These are phyloP conservation scores for Chymomyza caudatula DNA, from an alignment of 2,888 invertebrate species.

Conservation along the genomic window DNA sequence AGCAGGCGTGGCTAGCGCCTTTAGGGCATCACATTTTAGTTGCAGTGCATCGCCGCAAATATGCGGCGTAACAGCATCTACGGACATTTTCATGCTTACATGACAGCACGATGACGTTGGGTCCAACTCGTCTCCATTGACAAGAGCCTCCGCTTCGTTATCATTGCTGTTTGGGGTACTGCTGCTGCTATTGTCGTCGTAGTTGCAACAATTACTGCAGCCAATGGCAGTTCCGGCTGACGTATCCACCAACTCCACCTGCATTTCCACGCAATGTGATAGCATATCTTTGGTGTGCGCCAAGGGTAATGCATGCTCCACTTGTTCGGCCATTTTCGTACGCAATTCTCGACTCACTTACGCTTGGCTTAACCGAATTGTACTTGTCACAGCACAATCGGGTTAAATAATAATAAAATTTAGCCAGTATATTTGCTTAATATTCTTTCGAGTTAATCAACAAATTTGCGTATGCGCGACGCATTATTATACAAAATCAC, in stretches of 20 bases:
- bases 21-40: constrained; percentile 49
- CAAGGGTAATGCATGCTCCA: constrained; percentile 45
- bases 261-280: constrained; percentile 18
- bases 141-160: constrained; percentile 19
- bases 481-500: constrained; percentile 65
- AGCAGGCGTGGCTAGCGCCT: no score
- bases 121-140: constrained; percentile 54
- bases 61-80: constrained; percentile 51
- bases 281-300: constrained; percentile 46
- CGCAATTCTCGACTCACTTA: constrained; percentile 11
- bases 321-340: constrained; percentile 52
- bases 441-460: constrained; percentile 50
- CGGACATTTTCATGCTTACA: constrained; percentile 65
- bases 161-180: constrained; percentile 33
- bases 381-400: neutral
- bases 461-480: constrained; percentile 71
- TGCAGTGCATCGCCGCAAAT: constrained; percentile 48
- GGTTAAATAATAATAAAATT: neutral
- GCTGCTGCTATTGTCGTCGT: neutral
- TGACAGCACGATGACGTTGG: constrained; percentile 51
- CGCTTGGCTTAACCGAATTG: neutral
- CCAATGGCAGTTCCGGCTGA: constrained; percentile 10
- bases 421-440: constrained; percentile 21
- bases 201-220: constrained; percentile 22
- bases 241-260: constrained; percentile 17